These are phyloP conservation scores for Lates japonicus DNA, from an alignment of 2,797 vertebrate genomes.

Conservation along the genomic window DNA sequence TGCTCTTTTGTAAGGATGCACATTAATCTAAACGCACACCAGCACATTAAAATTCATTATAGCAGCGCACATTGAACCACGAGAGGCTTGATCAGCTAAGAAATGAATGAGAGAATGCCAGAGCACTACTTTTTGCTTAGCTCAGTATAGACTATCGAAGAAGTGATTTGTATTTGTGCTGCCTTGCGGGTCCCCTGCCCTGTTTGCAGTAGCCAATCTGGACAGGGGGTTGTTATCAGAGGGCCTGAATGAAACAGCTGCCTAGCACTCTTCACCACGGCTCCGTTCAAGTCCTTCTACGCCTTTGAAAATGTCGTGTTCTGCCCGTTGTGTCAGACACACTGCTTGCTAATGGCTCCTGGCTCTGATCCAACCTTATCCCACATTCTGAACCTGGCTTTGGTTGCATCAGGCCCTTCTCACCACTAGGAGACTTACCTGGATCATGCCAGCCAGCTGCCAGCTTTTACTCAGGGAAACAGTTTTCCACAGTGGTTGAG, in stretches of 20 bases:
- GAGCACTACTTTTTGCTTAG: constrained; percentile 64
- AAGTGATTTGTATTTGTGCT: constrained; percentile 75
- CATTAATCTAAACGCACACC: constrained; percentile 69
- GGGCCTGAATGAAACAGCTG: constrained; percentile 84
- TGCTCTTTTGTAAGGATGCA: constrained; percentile 66
- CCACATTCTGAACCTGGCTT: constrained; percentile 70
- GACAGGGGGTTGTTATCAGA: constrained; percentile 80
- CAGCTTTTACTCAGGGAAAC: constrained; percentile 41
- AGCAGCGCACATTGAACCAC: constrained; percentile 48
- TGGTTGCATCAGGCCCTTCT: constrained; percentile 49
- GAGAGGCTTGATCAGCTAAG: constrained; percentile 63
- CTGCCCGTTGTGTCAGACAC: constrained; percentile 75
- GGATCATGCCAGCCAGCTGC: constrained; percentile 65
- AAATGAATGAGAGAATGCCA: constrained; percentile 59
- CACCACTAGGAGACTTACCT: constrained; percentile 72
- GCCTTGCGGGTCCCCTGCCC: constrained; percentile 45
- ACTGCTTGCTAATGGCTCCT: constrained; percentile 76
- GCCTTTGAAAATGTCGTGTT: constrained; percentile 79
- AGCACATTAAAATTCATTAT: constrained; percentile 67
- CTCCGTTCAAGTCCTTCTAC: constrained; percentile 71
- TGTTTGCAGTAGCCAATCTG: constrained; percentile 70
- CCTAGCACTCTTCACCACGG: constrained; percentile 59
- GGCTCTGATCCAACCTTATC: constrained; percentile 78
- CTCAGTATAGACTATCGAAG: constrained; percentile 67
- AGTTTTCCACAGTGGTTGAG: constrained; percentile 56